Evolutionary conservation across 2,113 vertebrate genomes (phyloP), one percentile per base, ranked within the genome.

Genomic region (Bos javanicus): DNA sequence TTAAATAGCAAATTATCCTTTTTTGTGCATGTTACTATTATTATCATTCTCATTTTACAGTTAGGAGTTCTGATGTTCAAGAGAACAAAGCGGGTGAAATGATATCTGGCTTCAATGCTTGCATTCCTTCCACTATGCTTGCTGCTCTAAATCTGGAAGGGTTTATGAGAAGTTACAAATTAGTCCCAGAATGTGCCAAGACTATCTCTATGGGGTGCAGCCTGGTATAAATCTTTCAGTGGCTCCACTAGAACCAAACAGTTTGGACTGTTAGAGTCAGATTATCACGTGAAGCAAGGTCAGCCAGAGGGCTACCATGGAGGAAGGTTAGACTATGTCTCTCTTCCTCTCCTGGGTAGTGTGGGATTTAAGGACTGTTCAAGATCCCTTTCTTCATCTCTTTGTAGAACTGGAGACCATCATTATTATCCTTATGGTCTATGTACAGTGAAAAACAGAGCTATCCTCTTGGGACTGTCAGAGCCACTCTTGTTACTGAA

Each of bases 1-100:
- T 97, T 96, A 59, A n/a, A 76, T 23, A 88, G 21, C 62, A 94
- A 94, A 52, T 88, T 81, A 94, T 76, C 54, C 36, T 87, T 7
- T 71, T 12, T 33, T 59, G 8, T 67, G 28, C 54, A 60, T 54
- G 17, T 14, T 54, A 36, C 43, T 52, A 46, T 84, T 52, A 43
- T 59, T 28, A 36, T 67, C 25, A 78, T 56, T 91, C 71, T 59
- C 46, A 50, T n/a, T 88, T 50, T 85, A 67, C 12, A 80, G 56
- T 7, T 33, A 48, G n/a, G 62, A 52, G 21, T 48, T 81, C 81
- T 33, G 81, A 59, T 26, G 28, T 12, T 71, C 67, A 80, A 60
- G 94, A 28, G 57, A 74, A 74, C 28, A n/a, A 10, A 83, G 52
- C 46, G 2, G 60, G 52, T 80, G 19, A 87, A 36, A 54, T 60